A percentile compares a stretch with the other conserved stretches of the same genome.
These are phyloP conservation scores for Vidua macroura DNA, from an alignment of 2,113 vertebrate species.

Conservation along the genomic window DNA sequence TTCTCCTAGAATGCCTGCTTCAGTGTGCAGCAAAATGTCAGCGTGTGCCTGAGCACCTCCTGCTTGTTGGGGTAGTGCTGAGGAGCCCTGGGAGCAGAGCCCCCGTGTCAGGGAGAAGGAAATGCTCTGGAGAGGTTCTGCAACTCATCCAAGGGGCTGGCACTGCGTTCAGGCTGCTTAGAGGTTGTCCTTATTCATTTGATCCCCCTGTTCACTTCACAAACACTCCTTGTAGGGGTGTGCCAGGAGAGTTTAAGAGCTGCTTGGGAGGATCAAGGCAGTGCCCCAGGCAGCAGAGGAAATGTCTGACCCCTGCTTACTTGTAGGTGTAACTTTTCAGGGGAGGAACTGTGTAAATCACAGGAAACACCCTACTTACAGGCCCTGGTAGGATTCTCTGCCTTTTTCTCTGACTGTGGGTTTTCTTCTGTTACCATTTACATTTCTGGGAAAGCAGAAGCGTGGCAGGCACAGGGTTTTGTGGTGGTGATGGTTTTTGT, in stretches of 20 bases:
- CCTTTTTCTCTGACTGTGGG: neutral
- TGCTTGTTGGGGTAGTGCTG: neutral
- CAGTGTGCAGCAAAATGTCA: neutral
- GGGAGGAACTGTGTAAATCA: neutral
- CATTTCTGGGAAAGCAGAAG: neutral
- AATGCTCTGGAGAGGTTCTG: neutral
- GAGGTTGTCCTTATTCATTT: neutral
- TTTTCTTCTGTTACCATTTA: neutral
- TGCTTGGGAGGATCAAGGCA: neutral
- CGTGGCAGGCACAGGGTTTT: neutral
- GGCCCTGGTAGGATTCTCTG: neutral
- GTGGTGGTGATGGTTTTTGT: neutral
- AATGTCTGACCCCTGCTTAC: neutral
- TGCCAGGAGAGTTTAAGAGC: neutral
- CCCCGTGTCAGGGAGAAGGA: neutral
- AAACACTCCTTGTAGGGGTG: neutral
- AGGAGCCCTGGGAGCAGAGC: neutral
- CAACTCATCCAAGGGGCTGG: neutral
- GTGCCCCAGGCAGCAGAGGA: neutral
- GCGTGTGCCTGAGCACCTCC: neutral
- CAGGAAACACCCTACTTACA: neutral
- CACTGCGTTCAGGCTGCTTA: rapidly evolving
- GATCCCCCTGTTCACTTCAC: neutral
- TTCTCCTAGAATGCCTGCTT: neutral
- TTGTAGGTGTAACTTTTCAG: neutral